Conservation (phyloP, 2,113 vertebrate species). For the Erythrolamprus reginae region DNA sequence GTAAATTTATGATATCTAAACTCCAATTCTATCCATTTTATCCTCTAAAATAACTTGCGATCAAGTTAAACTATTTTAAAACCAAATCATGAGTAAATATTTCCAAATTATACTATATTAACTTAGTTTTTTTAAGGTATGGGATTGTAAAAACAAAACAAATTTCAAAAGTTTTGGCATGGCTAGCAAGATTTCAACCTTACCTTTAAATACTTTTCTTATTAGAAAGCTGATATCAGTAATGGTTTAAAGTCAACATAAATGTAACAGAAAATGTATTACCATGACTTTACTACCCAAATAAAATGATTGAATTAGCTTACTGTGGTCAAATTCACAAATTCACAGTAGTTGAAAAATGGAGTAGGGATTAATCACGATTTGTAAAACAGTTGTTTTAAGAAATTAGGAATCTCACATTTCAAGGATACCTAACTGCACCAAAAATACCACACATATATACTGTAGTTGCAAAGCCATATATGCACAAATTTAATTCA, state of each 20-base stretch:
- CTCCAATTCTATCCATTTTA: not conserved
- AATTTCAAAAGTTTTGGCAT: conserved; percentile 42
- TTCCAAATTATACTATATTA: not conserved
- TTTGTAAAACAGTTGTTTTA: not conserved
- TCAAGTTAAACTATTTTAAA: not conserved
- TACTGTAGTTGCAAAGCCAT: not conserved
- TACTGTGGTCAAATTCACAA: not conserved
- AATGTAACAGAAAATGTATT: conserved; percentile 41
- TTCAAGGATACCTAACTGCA: accelerated
- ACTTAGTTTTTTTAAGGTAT: conserved; percentile 32
- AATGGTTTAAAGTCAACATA: conserved; percentile 35
- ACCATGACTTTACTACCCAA: not conserved
- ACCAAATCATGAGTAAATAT: not conserved
- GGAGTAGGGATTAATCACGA: not conserved
- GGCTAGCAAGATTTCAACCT: conserved; percentile 41
- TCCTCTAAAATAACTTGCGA: not conserved
- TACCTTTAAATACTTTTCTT: conserved; percentile 50
- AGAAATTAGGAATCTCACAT: not conserved
- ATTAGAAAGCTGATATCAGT: conserved; percentile 44
- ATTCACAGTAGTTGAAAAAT: not conserved
- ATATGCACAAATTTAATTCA: not conserved
- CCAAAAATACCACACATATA: not conserved
- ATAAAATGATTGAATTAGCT: not conserved
- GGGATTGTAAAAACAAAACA: conserved; percentile 24
- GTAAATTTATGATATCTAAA: not conserved